Base-by-base conservation (phyloP, 2,113 vertebrate species). In the Loxodonta africana region DNA sequence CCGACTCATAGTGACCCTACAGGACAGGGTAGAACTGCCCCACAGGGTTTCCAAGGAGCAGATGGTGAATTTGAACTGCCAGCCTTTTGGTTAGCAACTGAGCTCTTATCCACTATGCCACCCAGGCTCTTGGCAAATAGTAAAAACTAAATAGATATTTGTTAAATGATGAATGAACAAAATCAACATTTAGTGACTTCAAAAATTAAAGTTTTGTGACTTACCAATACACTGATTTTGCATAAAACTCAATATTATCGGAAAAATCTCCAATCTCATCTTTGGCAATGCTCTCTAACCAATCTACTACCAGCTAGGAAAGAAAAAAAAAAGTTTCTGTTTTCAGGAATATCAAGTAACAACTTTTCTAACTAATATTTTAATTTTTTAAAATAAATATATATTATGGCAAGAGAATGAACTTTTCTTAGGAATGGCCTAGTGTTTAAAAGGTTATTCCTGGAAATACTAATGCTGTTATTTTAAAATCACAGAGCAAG, bases 141-240 rank as follows among this genome's bases (percentile, higher is more conserved):
- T 51, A 91, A 86, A 51, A 92, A 89, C 28, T 83, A 41, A 94
- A 21, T 88, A 90, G 89, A 62, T n/a, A 53, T 74, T 73, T 90
- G 63, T 23, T 94, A 30, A 92, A 80, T 87, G 46, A 80, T 67
- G 25, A 95, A 69, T 71, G 41, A 87, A 96, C 46, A 91, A 91
- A 93, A 89, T 28, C 53, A 96, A 73, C 12, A 44, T 92, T 94
- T 83, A 78, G 2, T 71, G n/a, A 91, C 67, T 65, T 90, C 4
- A 94, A 81, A 37, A 90, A 95, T 74, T 53, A 90, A 83, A 88
- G 25, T 71, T 76, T 26, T 92, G 4, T 78, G 88, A 98, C 99
- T 99, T 98, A 99, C 99, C 99, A 99, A 98, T 99, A 99, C 5
- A 99, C 99, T 83, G 99, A 99, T 98, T 99, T 99, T 95, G 99